Conservation (phyloP, 2,113 vertebrate species). For the Megaleporinus macrocephalus region DNA sequence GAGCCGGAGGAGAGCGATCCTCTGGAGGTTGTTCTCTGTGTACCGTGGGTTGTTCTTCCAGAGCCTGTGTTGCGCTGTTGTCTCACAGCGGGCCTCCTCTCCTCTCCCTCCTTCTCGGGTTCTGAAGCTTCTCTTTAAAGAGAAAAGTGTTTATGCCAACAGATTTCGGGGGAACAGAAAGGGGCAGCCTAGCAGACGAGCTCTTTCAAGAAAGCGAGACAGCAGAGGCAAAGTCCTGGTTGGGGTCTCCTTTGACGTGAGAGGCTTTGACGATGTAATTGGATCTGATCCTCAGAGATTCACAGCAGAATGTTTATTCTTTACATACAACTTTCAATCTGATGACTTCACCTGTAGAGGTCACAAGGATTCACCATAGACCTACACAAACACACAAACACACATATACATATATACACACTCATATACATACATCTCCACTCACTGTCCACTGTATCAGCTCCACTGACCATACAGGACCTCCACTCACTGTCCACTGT, state of each 20-base stretch:
- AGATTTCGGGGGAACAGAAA: constrained; percentile 46
- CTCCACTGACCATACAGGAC: too few species aligned
- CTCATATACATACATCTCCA: too few species aligned
- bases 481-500: too few species aligned
- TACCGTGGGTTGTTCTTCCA: background rate
- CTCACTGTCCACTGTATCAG: too few species aligned
- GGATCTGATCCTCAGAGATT: background rate
- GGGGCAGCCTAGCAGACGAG: background rate
- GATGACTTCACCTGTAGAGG: constrained; percentile 21
- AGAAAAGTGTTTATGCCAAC: constrained; percentile 44
- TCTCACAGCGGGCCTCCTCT: background rate
- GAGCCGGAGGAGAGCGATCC: constrained; percentile 62
- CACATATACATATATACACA: too few species aligned
- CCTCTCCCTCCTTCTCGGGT: background rate
- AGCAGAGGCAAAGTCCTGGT: background rate
- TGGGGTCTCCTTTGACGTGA: background rate
- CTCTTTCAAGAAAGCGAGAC: background rate
- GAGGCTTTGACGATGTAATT: background rate
- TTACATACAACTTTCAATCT: constrained; percentile 59
- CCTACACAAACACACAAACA: too few species aligned
- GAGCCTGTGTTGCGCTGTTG: background rate
- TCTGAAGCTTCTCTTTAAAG: background rate
- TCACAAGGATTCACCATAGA: background rate
- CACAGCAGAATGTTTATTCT: background rate
- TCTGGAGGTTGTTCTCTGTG: background rate